A percentile compares a stretch with the other conserved stretches of the same genome.
phyloP scores from a whole-genome alignment of 2,113 vertebrate genomes.

The Sitta europaea region DNA sequence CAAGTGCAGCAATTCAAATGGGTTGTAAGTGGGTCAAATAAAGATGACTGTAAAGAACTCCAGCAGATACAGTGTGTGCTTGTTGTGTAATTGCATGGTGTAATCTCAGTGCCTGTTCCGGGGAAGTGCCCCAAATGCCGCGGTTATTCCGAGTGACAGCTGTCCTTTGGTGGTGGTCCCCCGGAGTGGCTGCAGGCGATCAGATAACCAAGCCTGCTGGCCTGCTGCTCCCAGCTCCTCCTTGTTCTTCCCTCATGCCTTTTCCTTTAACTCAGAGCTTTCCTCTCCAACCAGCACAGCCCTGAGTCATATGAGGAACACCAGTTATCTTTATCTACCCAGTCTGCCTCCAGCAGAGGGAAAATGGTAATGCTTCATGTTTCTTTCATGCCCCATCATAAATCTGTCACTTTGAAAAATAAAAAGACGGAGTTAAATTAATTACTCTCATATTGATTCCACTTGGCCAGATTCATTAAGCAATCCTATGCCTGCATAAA shows the following conservation, averaged over 20 bases:
- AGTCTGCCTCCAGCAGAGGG: background rate
- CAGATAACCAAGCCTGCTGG: background rate
- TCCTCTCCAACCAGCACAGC: background rate
- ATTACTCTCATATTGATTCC: constrained; percentile 18
- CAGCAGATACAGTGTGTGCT: background rate
- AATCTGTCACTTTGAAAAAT: constrained; percentile 19
- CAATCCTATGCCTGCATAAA: background rate
- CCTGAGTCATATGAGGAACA: background rate
- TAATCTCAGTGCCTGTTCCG: background rate
- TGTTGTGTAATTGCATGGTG: background rate
- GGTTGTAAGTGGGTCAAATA: background rate
- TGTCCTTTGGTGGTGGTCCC: background rate
- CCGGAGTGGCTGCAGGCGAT: background rate
- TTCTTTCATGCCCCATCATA: background rate
- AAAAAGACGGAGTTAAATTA: background rate
- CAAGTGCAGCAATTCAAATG: background rate
- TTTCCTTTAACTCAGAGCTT: background rate
- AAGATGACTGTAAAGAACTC: background rate
- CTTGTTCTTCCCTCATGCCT: background rate
- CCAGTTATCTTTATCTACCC: background rate
- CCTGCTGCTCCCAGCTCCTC: background rate
- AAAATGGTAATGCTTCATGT: background rate
- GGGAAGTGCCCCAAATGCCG: background rate
- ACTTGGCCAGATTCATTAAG: background rate
- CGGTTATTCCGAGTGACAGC: background rate